Conservation (phyloP, 2,113 vertebrate species). For the Rhagologus leucostigma region DNA sequence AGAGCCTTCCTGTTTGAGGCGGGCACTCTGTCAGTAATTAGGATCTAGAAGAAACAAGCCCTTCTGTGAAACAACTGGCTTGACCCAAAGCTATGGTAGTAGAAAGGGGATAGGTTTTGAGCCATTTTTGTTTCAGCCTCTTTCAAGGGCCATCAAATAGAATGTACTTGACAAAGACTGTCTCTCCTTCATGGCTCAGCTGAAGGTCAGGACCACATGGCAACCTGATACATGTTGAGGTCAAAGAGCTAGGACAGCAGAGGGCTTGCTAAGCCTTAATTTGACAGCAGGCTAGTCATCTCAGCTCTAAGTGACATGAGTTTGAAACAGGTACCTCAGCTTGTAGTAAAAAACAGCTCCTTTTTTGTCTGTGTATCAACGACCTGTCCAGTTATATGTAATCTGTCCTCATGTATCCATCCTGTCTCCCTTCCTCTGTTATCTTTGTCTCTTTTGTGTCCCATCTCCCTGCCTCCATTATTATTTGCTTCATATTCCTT, state of each 20-base stretch:
- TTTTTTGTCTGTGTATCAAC: neutral
- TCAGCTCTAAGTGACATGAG: neutral
- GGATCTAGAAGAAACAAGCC: neutral
- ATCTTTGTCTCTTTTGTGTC: neutral
- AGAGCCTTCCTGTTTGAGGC: neutral
- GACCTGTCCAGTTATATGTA: neutral
- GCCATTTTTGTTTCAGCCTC: neutral
- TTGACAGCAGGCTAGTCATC: neutral
- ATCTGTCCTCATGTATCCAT: neutral
- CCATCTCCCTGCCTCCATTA: neutral
- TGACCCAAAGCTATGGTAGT: neutral
- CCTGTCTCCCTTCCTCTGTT: neutral
- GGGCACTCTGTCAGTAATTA: neutral
- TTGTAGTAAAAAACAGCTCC: neutral
- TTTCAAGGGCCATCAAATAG: neutral
- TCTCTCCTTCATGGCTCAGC: neutral
- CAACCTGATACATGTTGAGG: neutral
- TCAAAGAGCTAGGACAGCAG: neutral
- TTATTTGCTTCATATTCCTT: neutral
- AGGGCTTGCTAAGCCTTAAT: neutral
- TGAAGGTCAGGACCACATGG: neutral
- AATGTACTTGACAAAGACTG: neutral
- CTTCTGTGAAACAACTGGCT: neutral
- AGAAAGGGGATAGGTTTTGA: neutral
- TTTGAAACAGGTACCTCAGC: neutral